Evolutionary conservation across 1,140 invertebrate species (phyloP), one percentile per base, ranked within the genome.

Genomic region (Archegozetes longisetosus): DNA sequence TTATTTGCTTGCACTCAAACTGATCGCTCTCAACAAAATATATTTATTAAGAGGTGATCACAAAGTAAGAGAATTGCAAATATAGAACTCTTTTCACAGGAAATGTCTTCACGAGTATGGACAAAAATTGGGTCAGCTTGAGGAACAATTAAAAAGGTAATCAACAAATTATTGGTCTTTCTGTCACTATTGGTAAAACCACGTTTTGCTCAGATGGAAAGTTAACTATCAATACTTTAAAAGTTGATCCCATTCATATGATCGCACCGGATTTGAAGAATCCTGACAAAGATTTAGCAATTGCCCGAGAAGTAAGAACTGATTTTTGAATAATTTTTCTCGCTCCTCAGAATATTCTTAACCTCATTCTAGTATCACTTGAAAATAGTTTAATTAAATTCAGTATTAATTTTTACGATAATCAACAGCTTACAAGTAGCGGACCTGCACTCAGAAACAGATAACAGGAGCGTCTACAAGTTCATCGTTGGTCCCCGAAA

Each of bases 291-390:
- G 76, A 83, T 66, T 81, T 80, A 70, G 71, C 76, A 12, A 68
- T 84, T 27, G 82, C 83, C 1, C 85, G 84, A 83, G 82, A 85
- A 66, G 70, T 85, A 23, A 76, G 85, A 71, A 85, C 83, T 83
- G 84, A 82, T 71, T 83, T 83, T 83, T 13, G 68, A 12, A 51
- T 6, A 29, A 55, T 29, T 29, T 29, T 28, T 46, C 53, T 55
- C 28, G 17, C 24, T 55, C 28, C 12, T n/a, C n/a, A n/a, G n/a
- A 83, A 83, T 13, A 68, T 83, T 6, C 58, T 20, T 12, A 55
- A 55, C n/a, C 13, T 83, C 52, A 78, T 12, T 23, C 20, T 22
- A 20, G n/a, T 25, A 12, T 58, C n/a, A 62, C 22, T 61, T 24
- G 1, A 23, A 25, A 1, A 17, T 62, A n/a, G n/a, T n/a, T n/a